Percentiles rank a stretch among this genome's conserved stretches.
Evolutionary conservation across 1,140 invertebrate genomes (phyloP).

Genomic region (Zaprionus inermis): DNA sequence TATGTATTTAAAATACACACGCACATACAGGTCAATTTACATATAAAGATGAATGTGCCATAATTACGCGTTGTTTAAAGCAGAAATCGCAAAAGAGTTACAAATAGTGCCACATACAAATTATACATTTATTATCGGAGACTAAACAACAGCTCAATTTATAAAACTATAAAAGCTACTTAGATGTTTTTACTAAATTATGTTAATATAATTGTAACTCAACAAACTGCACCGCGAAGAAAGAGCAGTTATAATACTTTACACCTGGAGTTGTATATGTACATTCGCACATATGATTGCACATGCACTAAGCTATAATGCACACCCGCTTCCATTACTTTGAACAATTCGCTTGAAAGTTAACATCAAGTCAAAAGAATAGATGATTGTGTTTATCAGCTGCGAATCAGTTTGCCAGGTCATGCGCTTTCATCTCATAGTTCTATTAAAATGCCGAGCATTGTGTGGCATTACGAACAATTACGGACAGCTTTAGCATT

Average conservation of each 20-base stretch:
- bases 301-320: constrained; percentile 9
- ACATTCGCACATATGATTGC: constrained; percentile 3
- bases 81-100: constrained; percentile 45
- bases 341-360: background rate
- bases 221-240: constrained; percentile 11
- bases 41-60: constrained; percentile 51
- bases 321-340: background rate
- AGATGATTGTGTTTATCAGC: constrained; percentile 31
- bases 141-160: background rate
- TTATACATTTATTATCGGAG: constrained; percentile 46
- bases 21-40: constrained; percentile 19
- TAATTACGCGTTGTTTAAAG: constrained; percentile 58
- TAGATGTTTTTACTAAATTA: background rate
- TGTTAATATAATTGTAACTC: constrained; percentile 31
- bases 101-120: constrained; percentile 60
- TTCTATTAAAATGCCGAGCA: constrained; percentile 27
- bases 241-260: constrained; percentile 7
- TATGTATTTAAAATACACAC: constrained; percentile 28
- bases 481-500: constrained; percentile 37
- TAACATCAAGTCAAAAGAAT: constrained; percentile 33
- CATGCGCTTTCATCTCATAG: constrained; percentile 4
- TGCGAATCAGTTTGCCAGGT: constrained; percentile 24
- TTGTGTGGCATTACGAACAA: constrained; percentile 20
- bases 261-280: constrained; percentile 11
- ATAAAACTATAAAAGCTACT: constrained; percentile 3